These are phyloP conservation scores for Acestrorhynchus altus DNA, from an alignment of 2,797 vertebrate genomes.

Conservation along the genomic window DNA sequence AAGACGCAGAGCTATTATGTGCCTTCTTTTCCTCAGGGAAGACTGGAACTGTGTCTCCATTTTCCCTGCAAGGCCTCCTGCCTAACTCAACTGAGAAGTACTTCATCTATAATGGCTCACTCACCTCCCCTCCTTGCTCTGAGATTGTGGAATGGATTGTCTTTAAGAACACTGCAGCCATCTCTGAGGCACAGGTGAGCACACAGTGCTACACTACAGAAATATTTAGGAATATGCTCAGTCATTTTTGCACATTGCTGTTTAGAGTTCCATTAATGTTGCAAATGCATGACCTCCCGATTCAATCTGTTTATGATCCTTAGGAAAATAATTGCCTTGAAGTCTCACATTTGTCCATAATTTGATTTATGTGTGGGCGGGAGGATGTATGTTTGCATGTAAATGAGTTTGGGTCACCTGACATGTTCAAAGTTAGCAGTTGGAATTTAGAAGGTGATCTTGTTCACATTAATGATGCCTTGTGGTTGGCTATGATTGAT, in stretches of 20 bases:
- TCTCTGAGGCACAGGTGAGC: constrained; percentile 85
- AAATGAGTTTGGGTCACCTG: background rate
- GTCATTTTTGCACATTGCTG: background rate
- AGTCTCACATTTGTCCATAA: no score
- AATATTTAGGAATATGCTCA: background rate
- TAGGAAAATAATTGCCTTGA: background rate
- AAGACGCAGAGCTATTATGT: background rate
- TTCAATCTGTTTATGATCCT: background rate
- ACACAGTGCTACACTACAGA: background rate
- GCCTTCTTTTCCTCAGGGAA: constrained; percentile 79
- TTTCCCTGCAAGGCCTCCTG: constrained; percentile 84
- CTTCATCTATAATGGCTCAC: constrained; percentile 93
- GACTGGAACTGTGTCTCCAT: constrained; percentile 80
- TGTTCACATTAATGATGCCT: background rate
- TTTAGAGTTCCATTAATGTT: background rate
- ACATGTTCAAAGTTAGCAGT: background rate
- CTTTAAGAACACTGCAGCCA: constrained; percentile 87
- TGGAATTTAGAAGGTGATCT: background rate
- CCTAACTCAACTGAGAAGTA: constrained; percentile 92
- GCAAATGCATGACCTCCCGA: background rate
- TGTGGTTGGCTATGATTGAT: background rate
- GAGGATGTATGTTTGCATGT: background rate
- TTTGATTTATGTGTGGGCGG: constrained; percentile 3
- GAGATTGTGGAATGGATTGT: constrained; percentile 95
- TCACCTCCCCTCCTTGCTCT: constrained; percentile 92